A percentile compares a stretch with the other conserved stretches of the same genome.
Conservation (phyloP, 53 echinoderm and acorn worm species). For the Paelopatides confundens region DNA sequence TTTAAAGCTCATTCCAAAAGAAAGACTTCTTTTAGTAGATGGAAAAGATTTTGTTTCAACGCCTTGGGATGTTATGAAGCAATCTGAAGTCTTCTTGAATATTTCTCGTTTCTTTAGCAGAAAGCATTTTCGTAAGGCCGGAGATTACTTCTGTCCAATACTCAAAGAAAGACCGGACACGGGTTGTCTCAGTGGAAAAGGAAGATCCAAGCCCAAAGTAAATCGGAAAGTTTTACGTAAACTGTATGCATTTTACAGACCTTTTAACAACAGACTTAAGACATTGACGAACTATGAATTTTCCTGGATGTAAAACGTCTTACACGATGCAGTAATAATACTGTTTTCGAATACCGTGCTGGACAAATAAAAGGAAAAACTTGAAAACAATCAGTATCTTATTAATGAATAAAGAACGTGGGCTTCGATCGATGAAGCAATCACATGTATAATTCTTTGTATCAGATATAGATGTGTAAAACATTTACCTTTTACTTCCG, state of each 20-base stretch:
- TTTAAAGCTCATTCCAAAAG: slow-evolving; percentile 20
- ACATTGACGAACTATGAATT: not conserved
- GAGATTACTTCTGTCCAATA: slow-evolving; percentile 9
- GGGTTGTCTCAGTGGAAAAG: slow-evolving; percentile 24
- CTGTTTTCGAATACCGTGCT: too few species aligned
- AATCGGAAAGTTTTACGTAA: not conserved
- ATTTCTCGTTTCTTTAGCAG: slow-evolving; percentile 4
- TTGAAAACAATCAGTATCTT: too few species aligned
- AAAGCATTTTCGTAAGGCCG: slow-evolving; percentile 12
- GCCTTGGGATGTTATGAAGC: slow-evolving; percentile 14
- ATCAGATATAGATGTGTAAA: too few species aligned
- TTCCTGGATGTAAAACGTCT: not conserved
- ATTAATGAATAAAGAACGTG: too few species aligned
- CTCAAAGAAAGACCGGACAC: slow-evolving; percentile 17
- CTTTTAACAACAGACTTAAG: slow-evolving; percentile 1
- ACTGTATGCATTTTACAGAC: slow-evolving; percentile 1
- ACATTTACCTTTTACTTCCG: too few species aligned
- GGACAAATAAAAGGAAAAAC: too few species aligned
- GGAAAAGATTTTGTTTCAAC: not conserved
- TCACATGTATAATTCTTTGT: too few species aligned
- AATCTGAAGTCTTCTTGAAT: not conserved
- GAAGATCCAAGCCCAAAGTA: slow-evolving; percentile 17
- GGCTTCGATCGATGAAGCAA: too few species aligned
- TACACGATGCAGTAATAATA: too few species aligned
- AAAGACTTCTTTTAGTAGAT: not conserved